Conservation (phyloP, 2,888 invertebrate species). For the Latheticus oryzae region DNA sequence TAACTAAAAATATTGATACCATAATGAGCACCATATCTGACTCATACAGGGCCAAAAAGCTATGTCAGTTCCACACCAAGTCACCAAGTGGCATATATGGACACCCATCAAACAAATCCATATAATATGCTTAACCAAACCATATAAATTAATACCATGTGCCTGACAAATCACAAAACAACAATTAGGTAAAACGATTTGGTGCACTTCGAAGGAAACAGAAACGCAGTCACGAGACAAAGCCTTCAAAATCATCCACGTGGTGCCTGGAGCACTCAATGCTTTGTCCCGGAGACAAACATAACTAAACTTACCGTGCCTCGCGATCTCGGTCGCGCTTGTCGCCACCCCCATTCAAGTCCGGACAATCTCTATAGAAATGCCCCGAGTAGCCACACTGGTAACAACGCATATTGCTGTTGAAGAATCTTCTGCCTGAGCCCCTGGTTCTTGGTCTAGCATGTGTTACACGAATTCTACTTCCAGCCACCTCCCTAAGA, state of each 20-base stretch:
- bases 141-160: slow-evolving; percentile 66
- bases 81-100: slow-evolving; percentile 45
- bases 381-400: slow-evolving; percentile 71
- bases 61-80: slow-evolving; percentile 52
- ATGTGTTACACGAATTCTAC: slow-evolving; percentile 68
- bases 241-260: slow-evolving; percentile 3
- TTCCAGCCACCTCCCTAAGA: slow-evolving; percentile 67
- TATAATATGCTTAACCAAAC: slow-evolving; percentile 65
- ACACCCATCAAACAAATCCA: slow-evolving; percentile 61
- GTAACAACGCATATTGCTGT: slow-evolving; percentile 70
- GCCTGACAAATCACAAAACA: slow-evolving; percentile 67
- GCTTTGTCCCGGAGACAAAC: slow-evolving; percentile 33
- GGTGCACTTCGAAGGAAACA: slow-evolving; percentile 44
- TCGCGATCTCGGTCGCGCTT: slow-evolving; percentile 53
- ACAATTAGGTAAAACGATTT: slow-evolving; percentile 57
- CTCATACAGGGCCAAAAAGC: slow-evolving; percentile 48
- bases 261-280: slow-evolving; percentile 23
- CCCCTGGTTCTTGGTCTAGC: slow-evolving; percentile 68
- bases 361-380: slow-evolving; percentile 70
- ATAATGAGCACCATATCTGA: slow-evolving; percentile 44
- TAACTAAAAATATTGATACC: slow-evolving; percentile 61
- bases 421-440: slow-evolving; percentile 67
- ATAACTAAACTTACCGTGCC: slow-evolving; percentile 54
- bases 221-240: slow-evolving; percentile 31
- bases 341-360: slow-evolving; percentile 60